Base-by-base conservation (phyloP, 2,797 vertebrate species). In the Erpetoichthys calabaricus region DNA sequence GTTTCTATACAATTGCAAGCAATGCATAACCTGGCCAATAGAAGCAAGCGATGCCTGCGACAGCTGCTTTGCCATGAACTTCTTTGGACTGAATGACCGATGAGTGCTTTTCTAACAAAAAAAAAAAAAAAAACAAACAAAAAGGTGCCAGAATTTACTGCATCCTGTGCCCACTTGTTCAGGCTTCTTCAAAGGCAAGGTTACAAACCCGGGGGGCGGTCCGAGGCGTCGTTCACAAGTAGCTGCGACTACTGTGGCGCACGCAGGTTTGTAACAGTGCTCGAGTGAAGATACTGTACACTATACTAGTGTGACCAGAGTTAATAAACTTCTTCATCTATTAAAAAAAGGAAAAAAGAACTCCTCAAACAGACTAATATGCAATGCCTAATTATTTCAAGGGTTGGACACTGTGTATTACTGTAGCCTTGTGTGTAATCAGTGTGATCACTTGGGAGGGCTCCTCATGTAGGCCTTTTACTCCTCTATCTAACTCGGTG, bases 401-500 rank as follows among this genome's bases (percentile, higher is more conserved):
- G 51, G 67, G 50, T 70, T 64, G 60, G 57, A 69, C 43, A 62
- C 57, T 49, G 47, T 65, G 56, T 56, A 65, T 42, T 46, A 62
- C 58, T 72, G 59, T 60, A 62, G 57, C 45, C 65, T 63, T 68
- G 75, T 68, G 69, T 43, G 43, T 55, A 57, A 59, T 49, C 53
- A 44, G 52, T 45, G 53, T 52, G 49, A 65, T 63, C n/a, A 53
- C 64, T 76, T 42, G 44, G 42, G 53, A 53, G 47, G 44, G 74
- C 75, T 67, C 73, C 73, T 72, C 69, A 50, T 65, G 63, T 64
- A 75, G 71, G 68, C 65, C 67, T 73, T 68, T 54, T 7, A 59
- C 61, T 69, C 67, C 58, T 57, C 68, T 72, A 57, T 77, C 68
- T 76, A 67, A 67, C 71, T 68, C 77, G 75, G 79, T 63, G 57